These are phyloP conservation scores for Watsonalla cultraria DNA, from an alignment of 2,888 invertebrate species.

Conservation along the genomic window DNA sequence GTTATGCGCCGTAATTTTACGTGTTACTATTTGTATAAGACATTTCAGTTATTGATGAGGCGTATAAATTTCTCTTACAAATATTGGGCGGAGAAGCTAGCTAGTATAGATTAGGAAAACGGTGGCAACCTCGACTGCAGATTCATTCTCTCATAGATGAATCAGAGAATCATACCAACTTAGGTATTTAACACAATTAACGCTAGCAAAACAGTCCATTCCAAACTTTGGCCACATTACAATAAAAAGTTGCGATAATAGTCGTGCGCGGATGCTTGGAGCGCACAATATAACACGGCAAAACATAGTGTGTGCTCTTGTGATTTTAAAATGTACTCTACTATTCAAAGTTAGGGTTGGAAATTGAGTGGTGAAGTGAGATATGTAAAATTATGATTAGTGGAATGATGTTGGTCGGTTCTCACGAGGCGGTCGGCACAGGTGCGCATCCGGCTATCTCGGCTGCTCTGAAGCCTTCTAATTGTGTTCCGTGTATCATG, in stretches of 20 bases:
- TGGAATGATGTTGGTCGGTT: constrained; percentile 54
- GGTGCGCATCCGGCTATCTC: constrained; percentile 76
- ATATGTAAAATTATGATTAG: constrained; percentile 23
- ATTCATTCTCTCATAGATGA: too few relatives aligned
- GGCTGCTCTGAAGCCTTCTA: constrained; percentile 46
- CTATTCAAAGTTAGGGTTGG: constrained; percentile 10
- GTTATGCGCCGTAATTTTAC: too few relatives aligned
- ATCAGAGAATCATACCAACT: too few relatives aligned
- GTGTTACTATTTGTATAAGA: too few relatives aligned
- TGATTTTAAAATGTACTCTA: constrained; percentile 14
- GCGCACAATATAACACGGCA: constrained; percentile 73
- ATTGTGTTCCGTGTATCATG: constrained; percentile 35
- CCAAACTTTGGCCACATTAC: constrained; percentile 38
- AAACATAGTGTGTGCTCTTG: constrained; percentile 31
- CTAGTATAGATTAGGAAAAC: too few relatives aligned
- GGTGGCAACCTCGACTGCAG: too few relatives aligned
- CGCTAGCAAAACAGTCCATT: constrained; percentile 1
- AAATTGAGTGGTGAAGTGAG: constrained; percentile 12
- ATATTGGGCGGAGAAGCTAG: too few relatives aligned
- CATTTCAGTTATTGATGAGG: too few relatives aligned
- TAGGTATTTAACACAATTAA: too few relatives aligned
- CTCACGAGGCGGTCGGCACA: constrained; percentile 62
- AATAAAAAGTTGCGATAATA: constrained; percentile 66
- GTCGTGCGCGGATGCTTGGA: constrained; percentile 65
- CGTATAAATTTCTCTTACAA: too few relatives aligned